Conservation (phyloP, 2,888 invertebrate genomes). For the Peribatodes rhomboidaria region DNA sequence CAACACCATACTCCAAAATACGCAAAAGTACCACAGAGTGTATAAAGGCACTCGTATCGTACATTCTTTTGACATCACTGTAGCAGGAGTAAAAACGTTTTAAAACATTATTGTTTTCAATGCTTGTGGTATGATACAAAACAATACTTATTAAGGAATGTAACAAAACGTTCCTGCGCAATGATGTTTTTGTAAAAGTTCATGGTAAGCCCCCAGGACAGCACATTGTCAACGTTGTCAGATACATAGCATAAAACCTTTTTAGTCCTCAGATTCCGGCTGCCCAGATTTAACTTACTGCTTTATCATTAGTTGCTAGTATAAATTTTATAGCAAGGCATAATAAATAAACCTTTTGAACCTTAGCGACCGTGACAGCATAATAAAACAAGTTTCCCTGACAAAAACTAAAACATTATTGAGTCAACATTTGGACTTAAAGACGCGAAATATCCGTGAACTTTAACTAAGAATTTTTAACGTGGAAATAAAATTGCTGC, state of each 20-base stretch:
- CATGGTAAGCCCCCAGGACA: not conserved
- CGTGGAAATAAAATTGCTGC: slow-evolving; percentile 1
- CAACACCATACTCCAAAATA: too few relatives aligned
- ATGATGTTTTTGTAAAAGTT: not conserved
- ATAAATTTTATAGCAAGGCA: not conserved
- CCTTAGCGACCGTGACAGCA: slow-evolving; percentile 1
- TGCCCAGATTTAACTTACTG: not conserved
- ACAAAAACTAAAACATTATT: slow-evolving; percentile 4
- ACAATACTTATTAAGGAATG: too few relatives aligned
- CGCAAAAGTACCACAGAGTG: too few relatives aligned
- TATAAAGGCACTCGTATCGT: too few relatives aligned
- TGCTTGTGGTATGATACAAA: too few relatives aligned
- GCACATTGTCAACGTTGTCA: too few relatives aligned
- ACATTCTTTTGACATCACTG: too few relatives aligned
- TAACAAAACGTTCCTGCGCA: too few relatives aligned
- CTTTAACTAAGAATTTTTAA: slow-evolving; percentile 8
- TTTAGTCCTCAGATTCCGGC: not conserved
- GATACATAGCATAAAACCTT: not conserved
- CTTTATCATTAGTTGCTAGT: not conserved
- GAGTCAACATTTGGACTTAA: not conserved
- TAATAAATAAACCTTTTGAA: slow-evolving; percentile 11
- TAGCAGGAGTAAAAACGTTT: too few relatives aligned
- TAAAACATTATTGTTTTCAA: too few relatives aligned
- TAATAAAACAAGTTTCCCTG: not conserved
- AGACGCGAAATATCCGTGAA: slow-evolving; percentile 12